These are phyloP conservation scores for Clarias gariepinus DNA, from an alignment of 2,113 vertebrate genomes.

Conservation along the genomic window DNA sequence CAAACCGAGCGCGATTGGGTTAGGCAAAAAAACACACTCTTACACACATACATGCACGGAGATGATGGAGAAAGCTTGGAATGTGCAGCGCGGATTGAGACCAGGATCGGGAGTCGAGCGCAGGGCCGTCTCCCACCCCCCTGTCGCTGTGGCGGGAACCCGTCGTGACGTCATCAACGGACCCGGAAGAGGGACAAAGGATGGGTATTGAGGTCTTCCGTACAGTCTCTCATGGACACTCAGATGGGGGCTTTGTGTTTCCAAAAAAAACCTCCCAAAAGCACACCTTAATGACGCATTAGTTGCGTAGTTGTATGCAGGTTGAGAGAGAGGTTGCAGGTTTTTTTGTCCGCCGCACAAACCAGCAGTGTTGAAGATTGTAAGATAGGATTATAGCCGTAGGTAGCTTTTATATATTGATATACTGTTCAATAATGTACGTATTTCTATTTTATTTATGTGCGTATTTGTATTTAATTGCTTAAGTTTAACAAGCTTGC, in stretches of 20 bases:
- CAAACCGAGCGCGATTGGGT: conserved; percentile 38
- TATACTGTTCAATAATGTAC: too few relatives aligned
- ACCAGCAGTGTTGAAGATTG: neutral
- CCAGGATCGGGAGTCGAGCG: conserved; percentile 48
- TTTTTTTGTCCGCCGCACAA: neutral
- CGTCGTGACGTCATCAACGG: conserved; percentile 54
- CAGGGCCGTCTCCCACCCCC: neutral
- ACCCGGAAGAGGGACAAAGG: neutral
- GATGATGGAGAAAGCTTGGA: conserved; percentile 42
- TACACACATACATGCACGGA: conserved; percentile 42
- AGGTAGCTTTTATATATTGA: neutral
- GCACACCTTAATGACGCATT: neutral
- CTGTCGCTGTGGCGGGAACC: conserved; percentile 46
- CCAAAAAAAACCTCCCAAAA: neutral
- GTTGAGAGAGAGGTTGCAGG: neutral
- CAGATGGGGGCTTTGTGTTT: neutral
- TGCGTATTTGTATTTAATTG: neutral
- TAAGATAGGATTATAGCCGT: neutral
- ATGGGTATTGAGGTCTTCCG: neutral
- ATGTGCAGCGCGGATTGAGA: conserved; percentile 49
- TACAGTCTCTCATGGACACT: neutral
- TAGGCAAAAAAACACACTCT: conserved; percentile 32
- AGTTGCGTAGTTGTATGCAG: neutral
- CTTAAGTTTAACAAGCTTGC: neutral
- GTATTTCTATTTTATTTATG: neutral